phyloP scores from a whole-genome alignment of 2,113 vertebrate genomes.

The Martes martes region DNA sequence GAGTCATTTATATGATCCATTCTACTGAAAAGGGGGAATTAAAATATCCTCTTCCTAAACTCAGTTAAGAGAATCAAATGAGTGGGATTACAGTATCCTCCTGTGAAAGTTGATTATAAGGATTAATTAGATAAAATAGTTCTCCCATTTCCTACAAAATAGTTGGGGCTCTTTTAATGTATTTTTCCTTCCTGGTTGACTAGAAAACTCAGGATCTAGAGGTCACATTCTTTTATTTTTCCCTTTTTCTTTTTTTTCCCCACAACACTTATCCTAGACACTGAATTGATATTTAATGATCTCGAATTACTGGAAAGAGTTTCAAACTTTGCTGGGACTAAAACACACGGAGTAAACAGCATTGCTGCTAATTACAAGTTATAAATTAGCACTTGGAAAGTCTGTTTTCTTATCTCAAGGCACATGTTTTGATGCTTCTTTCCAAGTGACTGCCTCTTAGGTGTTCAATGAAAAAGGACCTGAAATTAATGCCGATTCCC shows the following conservation, averaged over 20 bases:
- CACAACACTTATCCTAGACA: neutral
- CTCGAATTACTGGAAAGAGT: constrained; percentile 19
- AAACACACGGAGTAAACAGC: constrained; percentile 31
- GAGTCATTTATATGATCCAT: neutral
- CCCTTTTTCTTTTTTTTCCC: neutral
- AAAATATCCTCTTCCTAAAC: neutral
- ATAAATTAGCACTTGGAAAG: constrained; percentile 53
- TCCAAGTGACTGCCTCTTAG: constrained; percentile 16
- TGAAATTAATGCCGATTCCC: constrained; percentile 17
- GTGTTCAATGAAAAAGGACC: constrained; percentile 13
- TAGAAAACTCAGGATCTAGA: neutral
- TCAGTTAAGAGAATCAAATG: neutral
- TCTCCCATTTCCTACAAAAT: neutral
- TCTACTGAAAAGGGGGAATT: neutral
- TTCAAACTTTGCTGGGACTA: constrained; percentile 23
- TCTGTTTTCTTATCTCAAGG: constrained; percentile 50
- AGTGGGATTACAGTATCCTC: neutral
- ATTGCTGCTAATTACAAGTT: constrained; percentile 58
- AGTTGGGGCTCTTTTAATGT: neutral
- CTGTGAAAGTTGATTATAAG: neutral
- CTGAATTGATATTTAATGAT: constrained; percentile 44
- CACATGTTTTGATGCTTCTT: constrained; percentile 49
- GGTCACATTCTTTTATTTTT: neutral
- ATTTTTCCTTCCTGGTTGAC: neutral
- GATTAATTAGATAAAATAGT: neutral